Conservation (phyloP, 2,113 vertebrate genomes). For the Chaetorhynchus papuensis region DNA sequence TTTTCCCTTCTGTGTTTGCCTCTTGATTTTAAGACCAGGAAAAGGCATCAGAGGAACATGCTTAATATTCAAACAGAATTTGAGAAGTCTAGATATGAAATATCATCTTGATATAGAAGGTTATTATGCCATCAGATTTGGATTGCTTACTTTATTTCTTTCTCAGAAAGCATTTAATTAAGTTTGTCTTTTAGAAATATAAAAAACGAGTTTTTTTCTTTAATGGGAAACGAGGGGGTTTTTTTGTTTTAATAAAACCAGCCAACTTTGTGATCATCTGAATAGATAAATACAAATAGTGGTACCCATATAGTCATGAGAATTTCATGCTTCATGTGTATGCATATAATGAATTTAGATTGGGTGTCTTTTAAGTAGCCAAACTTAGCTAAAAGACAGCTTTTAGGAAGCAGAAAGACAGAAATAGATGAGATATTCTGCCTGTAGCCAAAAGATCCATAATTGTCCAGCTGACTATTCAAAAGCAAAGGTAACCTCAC, state of each 20-base stretch:
- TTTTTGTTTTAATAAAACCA: neutral
- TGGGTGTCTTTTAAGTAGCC: neutral
- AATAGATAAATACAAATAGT: neutral
- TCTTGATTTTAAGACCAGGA: too few relatives aligned
- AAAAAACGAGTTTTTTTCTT: neutral
- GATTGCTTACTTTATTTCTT: neutral
- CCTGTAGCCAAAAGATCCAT: neutral
- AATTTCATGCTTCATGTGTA: neutral
- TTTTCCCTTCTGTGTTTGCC: too few relatives aligned
- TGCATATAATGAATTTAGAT: neutral
- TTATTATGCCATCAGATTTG: neutral
- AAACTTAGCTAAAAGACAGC: neutral
- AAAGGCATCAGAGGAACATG: neutral
- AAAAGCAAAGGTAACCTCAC: neutral
- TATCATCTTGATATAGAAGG: constrained; percentile 33
- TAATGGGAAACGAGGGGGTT: neutral
- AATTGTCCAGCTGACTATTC: neutral
- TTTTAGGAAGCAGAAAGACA: neutral
- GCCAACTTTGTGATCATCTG: neutral
- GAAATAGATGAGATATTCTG: neutral
- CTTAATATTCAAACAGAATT: constrained; percentile 46
- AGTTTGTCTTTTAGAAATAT: neutral
- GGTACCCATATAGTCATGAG: neutral
- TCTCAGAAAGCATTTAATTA: neutral
- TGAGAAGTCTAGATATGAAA: neutral